These are phyloP conservation scores for Phyto melanocephala DNA, from an alignment of 2,888 invertebrate genomes.

Conservation along the genomic window DNA sequence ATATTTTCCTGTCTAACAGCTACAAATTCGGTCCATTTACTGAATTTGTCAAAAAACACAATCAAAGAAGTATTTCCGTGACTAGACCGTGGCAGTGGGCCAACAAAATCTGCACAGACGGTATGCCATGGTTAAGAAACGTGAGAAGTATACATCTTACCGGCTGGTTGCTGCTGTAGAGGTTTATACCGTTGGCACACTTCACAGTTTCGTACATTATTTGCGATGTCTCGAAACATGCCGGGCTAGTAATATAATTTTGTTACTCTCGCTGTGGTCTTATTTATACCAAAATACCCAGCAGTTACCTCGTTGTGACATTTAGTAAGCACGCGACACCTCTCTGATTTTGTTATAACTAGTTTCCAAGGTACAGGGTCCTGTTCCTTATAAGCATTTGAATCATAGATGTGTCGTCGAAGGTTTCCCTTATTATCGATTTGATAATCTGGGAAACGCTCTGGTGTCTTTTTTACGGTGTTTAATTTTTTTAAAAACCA, in stretches of 20 bases:
- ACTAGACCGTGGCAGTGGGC: background rate
- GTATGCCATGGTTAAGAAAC: background rate
- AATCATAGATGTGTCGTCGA: background rate
- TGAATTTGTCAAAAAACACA: background rate
- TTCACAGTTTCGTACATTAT: background rate
- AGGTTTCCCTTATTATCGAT: background rate
- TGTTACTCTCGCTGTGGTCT: background rate
- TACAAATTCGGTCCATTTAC: slow-evolving; percentile 7
- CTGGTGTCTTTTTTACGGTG: background rate
- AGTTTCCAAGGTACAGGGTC: background rate
- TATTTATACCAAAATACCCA: slow-evolving; percentile 16
- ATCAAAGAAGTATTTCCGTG: slow-evolving; percentile 13
- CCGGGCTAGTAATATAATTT: background rate
- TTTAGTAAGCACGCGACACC: background rate
- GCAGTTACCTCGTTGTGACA: slow-evolving; percentile 13
- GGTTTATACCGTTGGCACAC: background rate
- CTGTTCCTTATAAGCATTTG: background rate
- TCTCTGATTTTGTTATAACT: background rate
- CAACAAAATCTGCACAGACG: slow-evolving; percentile 15
- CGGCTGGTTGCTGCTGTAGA: slow-evolving; percentile 9
- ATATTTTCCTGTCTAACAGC: background rate
- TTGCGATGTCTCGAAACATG: background rate
- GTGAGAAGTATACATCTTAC: slow-evolving; percentile 5
- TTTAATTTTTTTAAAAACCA: background rate
- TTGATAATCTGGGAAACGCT: background rate